phyloP scores from a whole-genome alignment of 1,140 invertebrate genomes.

The Armadillidium nasatum region DNA sequence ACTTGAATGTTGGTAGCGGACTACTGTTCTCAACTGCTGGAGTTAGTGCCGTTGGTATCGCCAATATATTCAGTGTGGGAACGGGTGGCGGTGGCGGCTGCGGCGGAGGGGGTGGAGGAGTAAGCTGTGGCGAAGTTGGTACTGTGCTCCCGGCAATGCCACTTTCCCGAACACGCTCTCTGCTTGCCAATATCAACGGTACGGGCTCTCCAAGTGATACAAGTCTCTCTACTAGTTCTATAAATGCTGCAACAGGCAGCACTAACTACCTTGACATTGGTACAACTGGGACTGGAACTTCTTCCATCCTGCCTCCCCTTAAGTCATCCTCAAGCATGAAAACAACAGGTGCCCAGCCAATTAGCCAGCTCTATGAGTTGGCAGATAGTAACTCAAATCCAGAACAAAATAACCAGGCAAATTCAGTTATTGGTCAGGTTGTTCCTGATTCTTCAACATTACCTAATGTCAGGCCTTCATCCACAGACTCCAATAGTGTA shows the following conservation, averaged over 20 bases:
- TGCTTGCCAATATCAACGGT: slow-evolving; percentile 11
- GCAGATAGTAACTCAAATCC: not conserved
- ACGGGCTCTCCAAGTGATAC: not conserved
- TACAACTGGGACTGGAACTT: no score
- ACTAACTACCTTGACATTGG: not conserved
- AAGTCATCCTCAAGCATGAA: not conserved
- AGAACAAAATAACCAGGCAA: not conserved
- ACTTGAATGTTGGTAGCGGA: not conserved
- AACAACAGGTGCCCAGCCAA: not conserved
- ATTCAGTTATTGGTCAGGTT: no score
- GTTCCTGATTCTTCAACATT: slow-evolving; percentile 23
- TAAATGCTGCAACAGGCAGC: not conserved
- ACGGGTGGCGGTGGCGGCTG: not conserved
- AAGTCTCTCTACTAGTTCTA: slow-evolving; percentile 4
- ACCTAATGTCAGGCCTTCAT: slow-evolving; percentile 36
- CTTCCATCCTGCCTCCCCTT: not conserved
- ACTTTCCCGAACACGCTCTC: not conserved
- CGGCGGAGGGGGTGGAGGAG: not conserved
- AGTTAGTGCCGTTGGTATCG: not conserved
- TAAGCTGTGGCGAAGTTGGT: no score
- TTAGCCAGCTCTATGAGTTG: not conserved
- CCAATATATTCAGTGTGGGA: not conserved
- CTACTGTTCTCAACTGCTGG: not conserved
- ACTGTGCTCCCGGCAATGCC: not conserved
- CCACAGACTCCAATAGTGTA: slow-evolving; percentile 43